Evolutionary conservation across 2,113 vertebrate genomes (phyloP).

Genomic region (Bambusicola thoracicus): DNA sequence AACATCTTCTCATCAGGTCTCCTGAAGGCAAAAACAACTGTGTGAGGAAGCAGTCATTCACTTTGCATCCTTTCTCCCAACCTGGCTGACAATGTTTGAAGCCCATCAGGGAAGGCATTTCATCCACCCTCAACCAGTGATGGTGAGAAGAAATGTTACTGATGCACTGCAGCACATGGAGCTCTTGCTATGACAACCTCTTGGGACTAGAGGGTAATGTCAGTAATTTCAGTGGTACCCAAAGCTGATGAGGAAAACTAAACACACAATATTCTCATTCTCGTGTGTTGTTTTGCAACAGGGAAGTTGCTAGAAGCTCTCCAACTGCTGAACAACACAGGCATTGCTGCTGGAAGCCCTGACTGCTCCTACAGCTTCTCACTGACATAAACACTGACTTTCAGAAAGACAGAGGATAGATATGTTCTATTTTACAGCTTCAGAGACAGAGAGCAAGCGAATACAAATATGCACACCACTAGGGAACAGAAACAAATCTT

Average conservation of each 20-base stretch:
- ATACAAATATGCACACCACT: background rate
- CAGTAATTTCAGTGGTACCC: background rate
- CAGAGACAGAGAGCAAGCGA: background rate
- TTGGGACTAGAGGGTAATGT: background rate
- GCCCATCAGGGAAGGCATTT: background rate
- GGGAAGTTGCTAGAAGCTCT: background rate
- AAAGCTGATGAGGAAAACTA: background rate
- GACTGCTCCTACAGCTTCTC: background rate
- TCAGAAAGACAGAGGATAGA: background rate
- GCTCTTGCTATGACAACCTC: background rate
- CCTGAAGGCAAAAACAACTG: background rate
- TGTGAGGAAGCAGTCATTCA: background rate
- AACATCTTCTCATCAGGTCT: background rate
- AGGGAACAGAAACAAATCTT: slow-evolving; percentile 38
- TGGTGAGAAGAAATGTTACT: background rate
- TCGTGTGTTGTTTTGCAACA: background rate
- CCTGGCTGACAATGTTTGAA: background rate
- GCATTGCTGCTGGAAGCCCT: background rate
- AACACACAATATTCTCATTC: background rate
- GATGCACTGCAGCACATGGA: background rate
- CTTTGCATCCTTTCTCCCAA: background rate
- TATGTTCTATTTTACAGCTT: slow-evolving; percentile 25
- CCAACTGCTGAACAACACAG: background rate
- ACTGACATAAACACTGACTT: slow-evolving; percentile 2
- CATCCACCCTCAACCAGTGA: background rate